Evolutionary conservation across 2,113 vertebrate species (phyloP), one percentile per base, ranked within the genome.

Genomic region (Budorcas taxicolor): DNA sequence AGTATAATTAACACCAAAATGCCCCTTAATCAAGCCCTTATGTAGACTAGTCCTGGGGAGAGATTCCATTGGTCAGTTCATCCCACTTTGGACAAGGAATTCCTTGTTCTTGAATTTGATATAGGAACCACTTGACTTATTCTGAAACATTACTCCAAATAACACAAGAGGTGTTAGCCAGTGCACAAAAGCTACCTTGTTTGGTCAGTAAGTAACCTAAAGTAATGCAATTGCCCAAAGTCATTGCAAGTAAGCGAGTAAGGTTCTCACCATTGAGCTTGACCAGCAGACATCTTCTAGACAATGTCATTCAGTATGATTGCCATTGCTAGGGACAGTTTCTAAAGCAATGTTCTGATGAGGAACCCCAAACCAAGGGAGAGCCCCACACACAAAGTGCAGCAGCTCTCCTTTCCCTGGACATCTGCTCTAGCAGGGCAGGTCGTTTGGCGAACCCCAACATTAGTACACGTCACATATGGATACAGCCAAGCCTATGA

Each of bases 131-230:
- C 84, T 62, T 57, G 50, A 43, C 53, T 40, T 47, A 17, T 5
- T 31, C 52, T 23, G n/a, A 74, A 82, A 60, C 11, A n/a, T 58
- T 45, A n/a, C 92, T 83, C 29, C 71, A 27, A 58, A 17, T n/a
- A 31, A 13, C 74, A 29, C 15, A 14, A 16, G 36, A 82, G 17
- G 11, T 21, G 23, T 33, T 80, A 87, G 21, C 47, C 50, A 12
- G 6, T 25, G 85, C 7, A 82, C 55, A 40, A 81, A 43, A 43
- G 40, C 58, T 43, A 52, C 58, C 85, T 96, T 91, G 80, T 92
- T 36, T 47, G 80, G 17, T 52, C 33, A 27, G 27, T 31, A 57
- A 76, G 29, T 19, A 82, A 43, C 33, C 14, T 47, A 31, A 25
- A n/a, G 25, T 1, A 31, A 90, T 8, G 25, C 2, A 6, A 13